phyloP scores from a whole-genome alignment of 1,140 invertebrate species.

The Ectropis grisescens region DNA sequence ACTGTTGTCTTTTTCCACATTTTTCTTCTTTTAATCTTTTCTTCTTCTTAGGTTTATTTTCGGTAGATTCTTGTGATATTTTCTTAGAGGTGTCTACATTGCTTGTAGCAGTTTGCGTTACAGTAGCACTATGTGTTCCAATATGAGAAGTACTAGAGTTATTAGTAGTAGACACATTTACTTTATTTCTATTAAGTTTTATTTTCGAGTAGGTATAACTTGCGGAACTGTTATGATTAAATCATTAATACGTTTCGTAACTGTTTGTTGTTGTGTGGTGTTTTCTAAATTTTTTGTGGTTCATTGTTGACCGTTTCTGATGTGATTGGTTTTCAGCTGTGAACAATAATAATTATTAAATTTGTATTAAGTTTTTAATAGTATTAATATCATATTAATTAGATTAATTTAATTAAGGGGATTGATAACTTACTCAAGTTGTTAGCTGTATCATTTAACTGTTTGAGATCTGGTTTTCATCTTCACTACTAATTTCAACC shows the following conservation, averaged over 20 bases:
- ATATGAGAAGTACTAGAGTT: conserved; percentile 1
- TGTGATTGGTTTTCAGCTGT: no score
- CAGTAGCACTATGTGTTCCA: no score
- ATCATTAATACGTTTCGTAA: conserved; percentile 42
- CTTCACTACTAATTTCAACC: conserved; percentile 55
- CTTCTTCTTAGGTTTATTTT: conserved; percentile 20
- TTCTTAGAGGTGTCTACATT: background rate
- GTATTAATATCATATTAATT: no score
- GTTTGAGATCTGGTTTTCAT: conserved; percentile 40
- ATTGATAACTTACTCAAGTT: no score
- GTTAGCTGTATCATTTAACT: conserved; percentile 15
- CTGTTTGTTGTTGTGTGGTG: conserved; percentile 5
- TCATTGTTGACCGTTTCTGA: no score
- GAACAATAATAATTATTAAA: no score
- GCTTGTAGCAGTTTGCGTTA: no score
- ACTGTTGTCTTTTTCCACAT: conserved; percentile 31
- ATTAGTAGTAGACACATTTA: conserved; percentile 6
- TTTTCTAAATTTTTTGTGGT: conserved; percentile 10
- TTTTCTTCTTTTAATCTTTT: conserved; percentile 39
- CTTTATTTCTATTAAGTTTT: conserved; percentile 56
- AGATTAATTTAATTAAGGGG: no score
- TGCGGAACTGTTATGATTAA: conserved; percentile 45
- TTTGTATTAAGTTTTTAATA: no score
- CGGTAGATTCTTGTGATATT: background rate
- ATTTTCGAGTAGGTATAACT: conserved; percentile 39